A percentile compares a stretch with the other conserved stretches of the same genome.
phyloP scores from a whole-genome alignment of 2,113 vertebrate species.

The Megaceryle torquata region DNA sequence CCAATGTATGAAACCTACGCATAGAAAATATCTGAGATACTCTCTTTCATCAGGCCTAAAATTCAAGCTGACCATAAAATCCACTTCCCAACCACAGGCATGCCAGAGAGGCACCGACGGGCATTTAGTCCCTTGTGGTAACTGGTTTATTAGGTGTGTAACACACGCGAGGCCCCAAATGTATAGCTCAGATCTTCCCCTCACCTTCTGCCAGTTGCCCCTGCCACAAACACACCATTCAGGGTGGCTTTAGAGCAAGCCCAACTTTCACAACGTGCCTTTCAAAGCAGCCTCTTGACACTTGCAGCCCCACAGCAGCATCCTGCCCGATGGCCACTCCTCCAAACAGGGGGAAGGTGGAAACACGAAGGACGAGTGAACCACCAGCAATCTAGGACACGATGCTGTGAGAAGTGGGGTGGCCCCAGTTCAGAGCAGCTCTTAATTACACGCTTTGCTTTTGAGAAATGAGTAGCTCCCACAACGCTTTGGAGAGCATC shows the following conservation, averaged over 20 bases:
- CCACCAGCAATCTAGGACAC: neutral
- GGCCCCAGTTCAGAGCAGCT: neutral
- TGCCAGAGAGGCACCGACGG: fast-evolving
- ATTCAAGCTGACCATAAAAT: neutral
- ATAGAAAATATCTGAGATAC: neutral
- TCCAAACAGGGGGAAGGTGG: neutral
- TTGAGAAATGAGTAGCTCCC: neutral
- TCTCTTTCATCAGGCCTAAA: neutral
- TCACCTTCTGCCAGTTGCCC: neutral
- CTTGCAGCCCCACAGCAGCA: neutral
- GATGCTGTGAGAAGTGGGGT: neutral
- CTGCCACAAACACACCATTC: neutral
- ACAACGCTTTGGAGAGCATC: fast-evolving
- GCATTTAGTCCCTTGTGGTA: neutral
- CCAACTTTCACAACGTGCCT: neutral
- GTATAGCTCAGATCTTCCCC: neutral
- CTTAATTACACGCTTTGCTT: neutral
- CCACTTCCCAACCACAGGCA: neutral
- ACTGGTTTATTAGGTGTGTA: fast-evolving
- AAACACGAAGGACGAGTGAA: fast-evolving
- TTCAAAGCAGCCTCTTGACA: neutral
- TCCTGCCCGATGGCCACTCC: neutral
- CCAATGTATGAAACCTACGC: fast-evolving
- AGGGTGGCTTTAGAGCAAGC: fast-evolving
- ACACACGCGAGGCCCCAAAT: fast-evolving